Evolutionary conservation across 2,113 vertebrate species (phyloP).

Genomic region (Lanius ludovicianus): DNA sequence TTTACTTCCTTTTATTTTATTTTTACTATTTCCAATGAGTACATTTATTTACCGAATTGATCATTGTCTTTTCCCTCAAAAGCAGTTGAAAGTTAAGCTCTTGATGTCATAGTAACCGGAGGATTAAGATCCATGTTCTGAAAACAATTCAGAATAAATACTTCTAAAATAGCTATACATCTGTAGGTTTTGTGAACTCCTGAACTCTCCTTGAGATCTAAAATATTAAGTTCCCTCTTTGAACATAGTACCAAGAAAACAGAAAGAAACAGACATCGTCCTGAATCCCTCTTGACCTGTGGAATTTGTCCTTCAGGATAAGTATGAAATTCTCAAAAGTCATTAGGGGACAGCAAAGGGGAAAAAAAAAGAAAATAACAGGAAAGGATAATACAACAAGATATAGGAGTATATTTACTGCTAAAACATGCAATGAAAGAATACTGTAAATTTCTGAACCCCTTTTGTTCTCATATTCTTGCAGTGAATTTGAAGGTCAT

Average conservation of each 20-base stretch:
- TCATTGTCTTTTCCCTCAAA: not conserved
- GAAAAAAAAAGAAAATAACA: rapidly evolving
- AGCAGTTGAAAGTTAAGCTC: not conserved
- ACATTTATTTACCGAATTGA: not conserved
- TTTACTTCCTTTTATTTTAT: too few species aligned
- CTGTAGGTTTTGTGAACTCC: not conserved
- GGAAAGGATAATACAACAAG: not conserved
- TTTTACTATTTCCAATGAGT: not conserved
- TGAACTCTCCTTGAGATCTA: not conserved
- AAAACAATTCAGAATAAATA: not conserved
- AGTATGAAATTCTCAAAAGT: not conserved
- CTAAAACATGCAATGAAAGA: not conserved
- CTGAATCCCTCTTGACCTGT: not conserved
- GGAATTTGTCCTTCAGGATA: not conserved
- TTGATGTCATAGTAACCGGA: not conserved
- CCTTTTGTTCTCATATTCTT: not conserved
- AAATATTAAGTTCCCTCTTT: not conserved
- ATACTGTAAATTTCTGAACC: not conserved
- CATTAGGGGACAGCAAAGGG: not conserved
- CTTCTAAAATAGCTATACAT: not conserved
- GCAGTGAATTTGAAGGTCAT: not conserved
- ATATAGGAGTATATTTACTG: not conserved
- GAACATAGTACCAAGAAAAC: not conserved
- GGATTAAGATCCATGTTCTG: not conserved
- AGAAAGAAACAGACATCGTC: not conserved